phyloP scores from a whole-genome alignment of 2,113 vertebrate genomes.

The Sakesphorus luctuosus region DNA sequence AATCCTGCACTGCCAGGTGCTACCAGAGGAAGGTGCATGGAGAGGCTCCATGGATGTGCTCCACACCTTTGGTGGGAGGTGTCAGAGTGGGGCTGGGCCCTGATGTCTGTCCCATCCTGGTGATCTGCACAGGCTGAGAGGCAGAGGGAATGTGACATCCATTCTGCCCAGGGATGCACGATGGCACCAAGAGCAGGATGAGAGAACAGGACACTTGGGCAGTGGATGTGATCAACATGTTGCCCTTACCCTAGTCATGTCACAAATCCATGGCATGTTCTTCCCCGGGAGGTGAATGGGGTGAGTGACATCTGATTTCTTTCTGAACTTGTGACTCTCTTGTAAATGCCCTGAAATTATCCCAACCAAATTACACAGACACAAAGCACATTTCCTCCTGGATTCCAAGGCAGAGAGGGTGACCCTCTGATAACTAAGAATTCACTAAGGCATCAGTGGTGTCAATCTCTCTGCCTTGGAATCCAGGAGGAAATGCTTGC shows the following conservation, averaged over 20 bases:
- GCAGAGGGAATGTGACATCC: not conserved
- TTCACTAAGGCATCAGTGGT: not conserved
- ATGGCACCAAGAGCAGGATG: not conserved
- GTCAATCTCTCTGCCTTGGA: not conserved
- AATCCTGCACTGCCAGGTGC: not conserved
- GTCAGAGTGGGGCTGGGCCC: not conserved
- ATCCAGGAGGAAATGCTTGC: not conserved
- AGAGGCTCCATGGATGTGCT: rapidly evolving
- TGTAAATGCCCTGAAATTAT: not conserved
- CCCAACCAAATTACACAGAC: not conserved
- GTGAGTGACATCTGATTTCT: not conserved
- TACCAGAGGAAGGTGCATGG: rapidly evolving
- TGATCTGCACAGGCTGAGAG: not conserved
- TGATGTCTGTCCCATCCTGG: not conserved
- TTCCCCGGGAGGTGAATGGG: not conserved
- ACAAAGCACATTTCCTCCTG: not conserved
- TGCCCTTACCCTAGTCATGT: rapidly evolving
- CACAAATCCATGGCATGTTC: not conserved
- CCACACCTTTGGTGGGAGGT: not conserved
- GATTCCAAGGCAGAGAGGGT: not conserved
- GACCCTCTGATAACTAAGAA: not conserved
- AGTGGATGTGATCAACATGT: rapidly evolving
- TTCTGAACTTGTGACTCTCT: not conserved
- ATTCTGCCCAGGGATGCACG: not conserved
- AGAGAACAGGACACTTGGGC: not conserved